Evolutionary conservation across 1,140 invertebrate species (phyloP), one percentile per base, ranked within the genome.

Genomic region (Pseudomyrmex sp.): DNA sequence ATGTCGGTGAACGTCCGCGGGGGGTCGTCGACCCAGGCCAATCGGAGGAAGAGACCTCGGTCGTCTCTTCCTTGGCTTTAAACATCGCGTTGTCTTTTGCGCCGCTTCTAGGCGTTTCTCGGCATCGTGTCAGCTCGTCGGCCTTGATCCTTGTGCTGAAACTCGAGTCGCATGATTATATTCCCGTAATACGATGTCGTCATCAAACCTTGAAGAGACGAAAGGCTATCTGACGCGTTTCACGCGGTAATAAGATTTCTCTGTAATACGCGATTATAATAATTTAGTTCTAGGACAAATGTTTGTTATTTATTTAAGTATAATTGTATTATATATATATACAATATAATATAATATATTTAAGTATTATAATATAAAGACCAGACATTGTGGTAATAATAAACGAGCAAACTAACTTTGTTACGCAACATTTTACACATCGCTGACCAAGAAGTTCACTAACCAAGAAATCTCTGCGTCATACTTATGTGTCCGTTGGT

Each of bases 1-100:
- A 90, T 84, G 88, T 90, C 93, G 93, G 93, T 94, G 93, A 94
- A 94, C 92, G 93, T 94, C 93, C 93, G 93, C 89, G 84, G 85
- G 82, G 89, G 93, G 92, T 93, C 93, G 90, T 91, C 92, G 92
- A 94, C 91, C 93, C 83, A 62, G 74, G 86, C 86, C 89, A 61
- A 62, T 54, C 48, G 70, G 20, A 48, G 54, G 20, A 54, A 73
- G 65, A 54, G 62, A 59, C 76, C 62, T 83, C 54, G 58, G 58
- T 61, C 77, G 70, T 66, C 50, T 62, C 13, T 59, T 59, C 59
- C 46, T 66, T 69, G 46, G 9, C 66, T 68, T 80, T 74, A 84
- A 89, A 18, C 35, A 8, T 20, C 52, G 70, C 68, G 72, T 54
- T 52, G 46, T 76, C 66, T 84, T 23, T 83, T 18, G 48, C 46